Conservation (phyloP, 2,888 invertebrate species). For the Rhamnusium bicolor region DNA sequence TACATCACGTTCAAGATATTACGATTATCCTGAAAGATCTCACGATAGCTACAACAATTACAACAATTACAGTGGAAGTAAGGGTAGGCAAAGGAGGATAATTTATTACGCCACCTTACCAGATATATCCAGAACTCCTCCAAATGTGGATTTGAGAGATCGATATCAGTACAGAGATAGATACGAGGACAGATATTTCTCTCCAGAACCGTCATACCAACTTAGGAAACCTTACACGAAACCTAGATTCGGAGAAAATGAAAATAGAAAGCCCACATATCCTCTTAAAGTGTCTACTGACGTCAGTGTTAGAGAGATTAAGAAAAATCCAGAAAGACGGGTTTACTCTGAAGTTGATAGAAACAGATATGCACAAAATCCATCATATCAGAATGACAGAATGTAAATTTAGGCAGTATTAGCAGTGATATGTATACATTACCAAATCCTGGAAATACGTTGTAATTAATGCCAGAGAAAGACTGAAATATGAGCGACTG, state of each 20-base stretch:
- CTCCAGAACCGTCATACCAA: slow-evolving; percentile 34
- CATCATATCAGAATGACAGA: slow-evolving; percentile 8
- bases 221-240: slow-evolving; percentile 25
- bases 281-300: slow-evolving; percentile 67
- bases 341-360: slow-evolving; percentile 67
- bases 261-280: slow-evolving; percentile 58
- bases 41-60: slow-evolving; percentile 59
- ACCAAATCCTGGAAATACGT: background rate
- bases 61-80: slow-evolving; percentile 57
- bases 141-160: slow-evolving; percentile 74
- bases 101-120: slow-evolving; percentile 82
- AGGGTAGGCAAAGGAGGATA: slow-evolving; percentile 74
- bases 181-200: slow-evolving; percentile 53
- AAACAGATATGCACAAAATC: slow-evolving; percentile 12
- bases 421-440: background rate
- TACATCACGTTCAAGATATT: slow-evolving; percentile 25
- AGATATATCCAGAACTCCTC: slow-evolving; percentile 78
- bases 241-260: slow-evolving; percentile 49
- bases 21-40: slow-evolving; percentile 34
- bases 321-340: slow-evolving; percentile 68
- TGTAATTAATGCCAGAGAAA: too few relatives aligned
- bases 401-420: background rate
- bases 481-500: too few relatives aligned
- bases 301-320: slow-evolving; percentile 67
- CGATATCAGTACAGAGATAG: slow-evolving; percentile 67